phyloP scores from a whole-genome alignment of 2,797 vertebrate genomes.

The Falco cherrug region DNA sequence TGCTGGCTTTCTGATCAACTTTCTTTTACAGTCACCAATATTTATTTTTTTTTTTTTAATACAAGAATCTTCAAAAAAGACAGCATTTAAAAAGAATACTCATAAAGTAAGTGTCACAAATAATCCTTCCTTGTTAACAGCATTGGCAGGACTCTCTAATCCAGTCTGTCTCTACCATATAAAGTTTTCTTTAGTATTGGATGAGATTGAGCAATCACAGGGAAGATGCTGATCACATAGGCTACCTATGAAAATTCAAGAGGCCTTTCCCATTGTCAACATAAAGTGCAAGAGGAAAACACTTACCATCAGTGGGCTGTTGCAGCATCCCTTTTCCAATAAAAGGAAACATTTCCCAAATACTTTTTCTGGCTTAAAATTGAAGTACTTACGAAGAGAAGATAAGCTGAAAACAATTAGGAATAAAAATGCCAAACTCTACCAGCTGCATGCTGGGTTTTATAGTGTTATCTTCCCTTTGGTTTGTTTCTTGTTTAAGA shows the following conservation, averaged over 20 bases:
- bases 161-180: neutral
- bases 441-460: neutral
- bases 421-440: neutral
- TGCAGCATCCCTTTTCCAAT: neutral
- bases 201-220: neutral
- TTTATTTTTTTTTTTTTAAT: neutral
- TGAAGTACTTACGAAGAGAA: neutral
- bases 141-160: neutral
- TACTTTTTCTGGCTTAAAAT: neutral
- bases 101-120: neutral
- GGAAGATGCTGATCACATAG: neutral
- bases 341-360: neutral
- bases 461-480: neutral
- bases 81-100: neutral
- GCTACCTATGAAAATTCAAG: neutral
- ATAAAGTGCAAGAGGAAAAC: neutral
- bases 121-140: neutral
- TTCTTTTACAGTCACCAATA: neutral
- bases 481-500: neutral
- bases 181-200: neutral
- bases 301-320: neutral
- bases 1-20: neutral
- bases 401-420: neutral
- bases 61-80: neutral
- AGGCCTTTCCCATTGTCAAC: neutral